These are phyloP conservation scores for Lasiurus cinereus DNA, from an alignment of 2,113 vertebrate species.

Conservation along the genomic window DNA sequence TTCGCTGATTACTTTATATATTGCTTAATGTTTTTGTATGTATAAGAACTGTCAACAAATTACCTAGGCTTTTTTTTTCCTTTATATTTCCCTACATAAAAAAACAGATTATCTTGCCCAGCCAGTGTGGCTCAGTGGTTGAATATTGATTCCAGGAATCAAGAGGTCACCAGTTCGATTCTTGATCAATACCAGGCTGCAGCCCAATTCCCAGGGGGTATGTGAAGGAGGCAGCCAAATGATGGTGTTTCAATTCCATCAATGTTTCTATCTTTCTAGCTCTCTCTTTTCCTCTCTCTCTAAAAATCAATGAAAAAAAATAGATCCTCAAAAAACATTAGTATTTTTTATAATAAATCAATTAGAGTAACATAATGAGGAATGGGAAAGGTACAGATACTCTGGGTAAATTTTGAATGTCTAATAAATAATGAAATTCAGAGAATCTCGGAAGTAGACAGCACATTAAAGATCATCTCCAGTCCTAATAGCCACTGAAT, in stretches of 20 bases:
- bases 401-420: slow-evolving; percentile 4
- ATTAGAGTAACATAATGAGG: not conserved
- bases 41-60: slow-evolving; percentile 66
- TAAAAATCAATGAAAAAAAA: not conserved
- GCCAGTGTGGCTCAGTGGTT: too few relatives aligned
- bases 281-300: too few relatives aligned
- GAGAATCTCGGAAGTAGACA: slow-evolving; percentile 30
- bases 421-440: slow-evolving; percentile 40
- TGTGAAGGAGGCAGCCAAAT: too few relatives aligned
- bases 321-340: slow-evolving; percentile 8
- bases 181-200: too few relatives aligned
- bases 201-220: too few relatives aligned
- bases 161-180: too few relatives aligned
- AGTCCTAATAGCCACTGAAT: slow-evolving; percentile 15
- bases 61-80: not conserved
- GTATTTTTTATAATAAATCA: not conserved
- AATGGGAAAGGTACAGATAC: not conserved
- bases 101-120: not conserved
- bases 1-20: slow-evolving; percentile 51
- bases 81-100: slow-evolving; percentile 3
- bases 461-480: not conserved
- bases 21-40: slow-evolving; percentile 52
- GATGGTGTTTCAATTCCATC: too few relatives aligned
- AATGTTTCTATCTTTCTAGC: too few relatives aligned
- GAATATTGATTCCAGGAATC: too few relatives aligned